These are phyloP conservation scores for Octonoba sinensis DNA, from an alignment of 2,888 invertebrate genomes.

Conservation along the genomic window DNA sequence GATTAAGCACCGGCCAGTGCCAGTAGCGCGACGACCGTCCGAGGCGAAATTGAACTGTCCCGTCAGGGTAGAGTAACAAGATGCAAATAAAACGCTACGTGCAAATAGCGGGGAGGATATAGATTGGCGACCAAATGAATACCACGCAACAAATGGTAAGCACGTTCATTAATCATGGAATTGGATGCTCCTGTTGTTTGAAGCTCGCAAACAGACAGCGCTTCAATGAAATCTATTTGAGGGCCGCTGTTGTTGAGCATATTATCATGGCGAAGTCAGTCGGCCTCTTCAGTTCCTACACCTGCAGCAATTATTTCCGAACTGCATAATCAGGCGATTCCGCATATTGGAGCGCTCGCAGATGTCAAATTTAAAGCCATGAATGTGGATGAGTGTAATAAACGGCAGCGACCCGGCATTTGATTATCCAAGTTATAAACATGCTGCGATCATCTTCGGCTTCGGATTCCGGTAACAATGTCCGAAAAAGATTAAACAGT, in stretches of 20 bases:
- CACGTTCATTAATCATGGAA: constrained; percentile 33
- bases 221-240: constrained; percentile 5
- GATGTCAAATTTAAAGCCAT: constrained; percentile 26
- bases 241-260: constrained; percentile 6
- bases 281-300: background rate
- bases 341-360: constrained; percentile 16
- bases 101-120: constrained; percentile 10
- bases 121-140: background rate
- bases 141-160: constrained; percentile 6
- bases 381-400: constrained; percentile 15
- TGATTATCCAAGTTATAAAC: background rate
- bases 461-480: too few relatives aligned
- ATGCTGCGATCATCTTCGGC: too few relatives aligned
- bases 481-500: too few relatives aligned
- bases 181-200: constrained; percentile 11
- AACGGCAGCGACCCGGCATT: background rate
- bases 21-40: background rate
- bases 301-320: constrained; percentile 28
- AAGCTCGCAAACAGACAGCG: constrained; percentile 18
- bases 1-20: too few relatives aligned
- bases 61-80: constrained; percentile 8
- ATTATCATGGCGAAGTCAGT: constrained; percentile 13
- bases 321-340: constrained; percentile 18
- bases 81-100: constrained; percentile 26
- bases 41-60: background rate